Evolutionary conservation across 2,888 invertebrate species (phyloP).

Genomic region (Mesorhabditis belari): DNA sequence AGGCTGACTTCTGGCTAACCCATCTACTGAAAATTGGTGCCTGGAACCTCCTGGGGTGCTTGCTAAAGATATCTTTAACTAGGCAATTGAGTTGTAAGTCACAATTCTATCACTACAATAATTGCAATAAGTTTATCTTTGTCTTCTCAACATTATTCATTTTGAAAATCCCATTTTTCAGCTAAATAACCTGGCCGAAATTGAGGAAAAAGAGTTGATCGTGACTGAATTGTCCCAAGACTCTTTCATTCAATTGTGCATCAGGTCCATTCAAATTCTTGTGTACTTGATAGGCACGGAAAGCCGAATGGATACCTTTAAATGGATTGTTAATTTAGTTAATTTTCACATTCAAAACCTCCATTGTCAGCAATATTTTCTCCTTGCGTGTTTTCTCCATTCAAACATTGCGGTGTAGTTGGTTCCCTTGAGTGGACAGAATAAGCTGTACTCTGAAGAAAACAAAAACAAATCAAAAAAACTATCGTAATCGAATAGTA

Average conservation of each 20-base stretch:
- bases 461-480: too few relatives aligned
- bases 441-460: conserved; percentile 29
- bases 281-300: conserved; percentile 35
- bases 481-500: too few relatives aligned
- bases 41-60: too few relatives aligned
- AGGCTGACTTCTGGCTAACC: too few relatives aligned
- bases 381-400: conserved; percentile 59
- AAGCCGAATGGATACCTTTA: conserved; percentile 51
- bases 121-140: neutral
- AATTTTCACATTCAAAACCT: conserved; percentile 14
- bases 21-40: too few relatives aligned
- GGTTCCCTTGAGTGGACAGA: conserved; percentile 29
- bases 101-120: too few relatives aligned
- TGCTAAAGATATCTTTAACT: too few relatives aligned
- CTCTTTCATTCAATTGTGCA: conserved; percentile 33
- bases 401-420: conserved; percentile 47
- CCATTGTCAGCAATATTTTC: conserved; percentile 62
- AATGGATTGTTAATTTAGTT: too few relatives aligned
- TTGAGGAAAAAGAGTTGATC: conserved; percentile 49
- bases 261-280: conserved; percentile 38
- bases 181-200: conserved; percentile 29
- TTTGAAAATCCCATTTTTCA: too few relatives aligned
- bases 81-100: too few relatives aligned
- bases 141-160: neutral
- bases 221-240: conserved; percentile 35